A percentile compares a stretch with the other conserved stretches of the same genome.
These are phyloP conservation scores for Liparis tanakae DNA, from an alignment of 2,797 vertebrate genomes.

Conservation along the genomic window DNA sequence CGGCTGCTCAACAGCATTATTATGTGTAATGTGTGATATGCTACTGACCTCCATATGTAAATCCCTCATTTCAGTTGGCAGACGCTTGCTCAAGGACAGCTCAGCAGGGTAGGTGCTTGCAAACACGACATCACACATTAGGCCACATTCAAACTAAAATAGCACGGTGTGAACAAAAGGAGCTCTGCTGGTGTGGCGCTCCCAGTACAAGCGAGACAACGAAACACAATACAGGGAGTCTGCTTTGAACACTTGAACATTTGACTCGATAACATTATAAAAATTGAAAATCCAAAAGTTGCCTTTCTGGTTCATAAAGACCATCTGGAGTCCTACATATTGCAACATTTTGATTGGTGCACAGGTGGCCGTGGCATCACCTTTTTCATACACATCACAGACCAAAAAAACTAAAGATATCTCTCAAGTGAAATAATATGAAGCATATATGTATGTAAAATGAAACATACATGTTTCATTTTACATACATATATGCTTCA, in stretches of 20 bases:
- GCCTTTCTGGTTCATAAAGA: background rate
- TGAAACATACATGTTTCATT: too few relatives aligned
- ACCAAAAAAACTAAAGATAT: background rate
- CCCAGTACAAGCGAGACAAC: background rate
- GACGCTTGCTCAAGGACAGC: constrained; percentile 42
- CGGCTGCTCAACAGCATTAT: constrained; percentile 50
- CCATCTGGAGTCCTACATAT: background rate
- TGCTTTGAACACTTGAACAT: background rate
- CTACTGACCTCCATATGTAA: constrained; percentile 51
- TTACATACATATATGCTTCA: too few relatives aligned
- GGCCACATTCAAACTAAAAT: constrained; percentile 8
- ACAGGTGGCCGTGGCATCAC: background rate
- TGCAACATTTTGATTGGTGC: background rate
- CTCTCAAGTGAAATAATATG: background rate
- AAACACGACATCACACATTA: constrained; percentile 25
- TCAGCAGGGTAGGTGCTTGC: background rate
- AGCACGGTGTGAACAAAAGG: constrained; percentile 13
- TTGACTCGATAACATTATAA: background rate
- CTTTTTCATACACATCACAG: background rate
- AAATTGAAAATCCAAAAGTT: background rate
- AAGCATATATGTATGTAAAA: too few relatives aligned
- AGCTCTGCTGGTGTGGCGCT: background rate
- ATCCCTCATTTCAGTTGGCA: constrained; percentile 32
- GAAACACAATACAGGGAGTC: background rate
- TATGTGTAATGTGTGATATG: constrained; percentile 40